Base-by-base conservation (phyloP, 2,888 invertebrate genomes). In the Cantharis rustica region DNA sequence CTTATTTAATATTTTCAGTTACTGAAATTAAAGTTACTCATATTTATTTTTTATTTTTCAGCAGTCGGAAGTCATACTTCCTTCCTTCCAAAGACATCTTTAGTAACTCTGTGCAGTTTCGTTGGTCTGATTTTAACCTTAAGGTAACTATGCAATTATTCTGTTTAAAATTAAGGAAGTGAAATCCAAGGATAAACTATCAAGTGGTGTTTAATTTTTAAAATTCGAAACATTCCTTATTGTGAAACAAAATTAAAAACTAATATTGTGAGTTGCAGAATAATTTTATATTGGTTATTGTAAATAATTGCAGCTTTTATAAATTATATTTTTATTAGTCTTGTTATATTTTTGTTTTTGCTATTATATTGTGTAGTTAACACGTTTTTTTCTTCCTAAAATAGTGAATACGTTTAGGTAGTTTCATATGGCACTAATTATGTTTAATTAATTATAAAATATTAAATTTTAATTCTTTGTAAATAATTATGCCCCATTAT, bases 401-500 rank as follows among this genome's bases (percentile, higher is more conserved):
- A 47, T 47, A 47, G n/a, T 47, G n/a, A 47, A 47, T 47, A 47
- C 16, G 16, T 66, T 70, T 79, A 80, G 79, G 86, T 85, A 85
- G 86, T 86, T 86, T 86, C 86, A 82, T 84, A 86, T 84, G 86
- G 86, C 86, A 85, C 86, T 86, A 85, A 85, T 80, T 82, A 81
- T 61, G 10, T 74, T 66, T 66, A 66, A 66, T 66, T 66, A 66
- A 20, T 66, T 23, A 20, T 66, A 66, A 66, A 63, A 63, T 63
- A 63, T 63, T 63, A 20, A 20, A 20, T 66, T 66, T 66, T 66
- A 16, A 66, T 66, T 66, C 17, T n/a, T 66, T 66, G 64, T 66
- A 66, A 66, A 66, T 66, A 66, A 66, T 20, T 20, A 20, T 63
- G 13, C 15, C 16, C 17, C 17, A 63, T 63, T 63, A 16, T 20